A percentile compares a stretch with the other conserved stretches of the same genome.
Evolutionary conservation across 2,113 vertebrate genomes (phyloP).

Genomic region (Macaca mulatta): DNA sequence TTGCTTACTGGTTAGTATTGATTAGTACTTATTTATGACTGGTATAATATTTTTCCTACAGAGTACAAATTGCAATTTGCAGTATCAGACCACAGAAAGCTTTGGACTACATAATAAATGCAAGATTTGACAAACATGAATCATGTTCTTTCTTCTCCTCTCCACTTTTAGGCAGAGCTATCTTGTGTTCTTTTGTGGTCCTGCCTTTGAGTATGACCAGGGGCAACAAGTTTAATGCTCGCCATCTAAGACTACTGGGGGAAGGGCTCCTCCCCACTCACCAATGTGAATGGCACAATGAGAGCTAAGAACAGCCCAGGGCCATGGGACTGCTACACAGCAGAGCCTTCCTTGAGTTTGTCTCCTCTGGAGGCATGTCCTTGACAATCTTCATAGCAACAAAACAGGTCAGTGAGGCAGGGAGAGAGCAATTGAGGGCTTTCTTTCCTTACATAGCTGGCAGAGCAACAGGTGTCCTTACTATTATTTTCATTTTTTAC

Average conservation of each 20-base stretch:
- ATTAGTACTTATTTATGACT: slow-evolving; percentile 1
- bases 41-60: background rate
- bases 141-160: background rate
- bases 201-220: background rate
- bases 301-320: background rate
- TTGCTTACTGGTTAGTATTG: slow-evolving; percentile 6
- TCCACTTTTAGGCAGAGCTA: background rate
- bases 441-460: background rate
- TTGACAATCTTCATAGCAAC: background rate
- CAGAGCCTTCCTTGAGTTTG: background rate
- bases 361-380: background rate
- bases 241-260: background rate
- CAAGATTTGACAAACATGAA: background rate
- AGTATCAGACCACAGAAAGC: slow-evolving; percentile 10
- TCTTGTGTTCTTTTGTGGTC: background rate
- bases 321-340: accelerated
- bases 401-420: background rate
- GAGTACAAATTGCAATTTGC: background rate
- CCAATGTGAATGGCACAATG: accelerated
- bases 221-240: background rate
- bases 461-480: background rate
- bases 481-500: background rate
- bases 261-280: background rate
- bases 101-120: background rate
- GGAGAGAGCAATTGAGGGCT: background rate